These are phyloP conservation scores for Calameuta idolon DNA, from an alignment of 2,888 invertebrate species.

Conservation along the genomic window DNA sequence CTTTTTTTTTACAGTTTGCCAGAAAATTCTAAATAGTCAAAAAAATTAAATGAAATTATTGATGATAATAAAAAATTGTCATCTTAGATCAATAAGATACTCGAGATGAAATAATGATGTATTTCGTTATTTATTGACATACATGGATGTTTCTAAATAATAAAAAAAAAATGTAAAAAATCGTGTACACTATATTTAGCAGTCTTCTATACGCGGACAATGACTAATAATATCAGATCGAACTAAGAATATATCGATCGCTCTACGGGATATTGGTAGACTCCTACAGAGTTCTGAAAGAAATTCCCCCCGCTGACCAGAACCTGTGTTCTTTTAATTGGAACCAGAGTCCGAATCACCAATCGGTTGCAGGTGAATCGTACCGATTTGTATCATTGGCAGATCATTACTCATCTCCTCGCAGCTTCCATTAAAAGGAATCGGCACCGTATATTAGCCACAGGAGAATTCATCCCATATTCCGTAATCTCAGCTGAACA, in stretches of 20 bases:
- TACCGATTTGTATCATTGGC: constrained; percentile 63
- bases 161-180: neutral
- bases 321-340: constrained; percentile 64
- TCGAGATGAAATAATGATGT: neutral
- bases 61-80: neutral
- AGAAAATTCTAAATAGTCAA: neutral
- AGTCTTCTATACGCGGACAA: constrained; percentile 9
- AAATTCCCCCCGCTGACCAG: constrained; percentile 56
- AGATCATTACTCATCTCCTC: constrained; percentile 59
- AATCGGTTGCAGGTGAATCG: constrained; percentile 63
- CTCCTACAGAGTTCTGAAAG: constrained; percentile 40
- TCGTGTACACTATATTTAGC: neutral
- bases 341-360: constrained; percentile 58
- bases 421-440: constrained; percentile 45
- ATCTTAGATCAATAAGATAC: neutral
- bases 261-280: constrained; percentile 40
- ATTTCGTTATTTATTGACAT: neutral
- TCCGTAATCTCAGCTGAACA: neutral
- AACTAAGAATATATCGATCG: constrained; percentile 42
- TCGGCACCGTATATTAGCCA: constrained; percentile 40
- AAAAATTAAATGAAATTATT: neutral
- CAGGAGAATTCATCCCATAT: neutral
- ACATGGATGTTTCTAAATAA: neutral
- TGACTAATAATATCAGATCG: constrained; percentile 50
- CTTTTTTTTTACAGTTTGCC: neutral